These are phyloP conservation scores for Carassius auratus DNA, from an alignment of 2,113 vertebrate species.

Conservation along the genomic window DNA sequence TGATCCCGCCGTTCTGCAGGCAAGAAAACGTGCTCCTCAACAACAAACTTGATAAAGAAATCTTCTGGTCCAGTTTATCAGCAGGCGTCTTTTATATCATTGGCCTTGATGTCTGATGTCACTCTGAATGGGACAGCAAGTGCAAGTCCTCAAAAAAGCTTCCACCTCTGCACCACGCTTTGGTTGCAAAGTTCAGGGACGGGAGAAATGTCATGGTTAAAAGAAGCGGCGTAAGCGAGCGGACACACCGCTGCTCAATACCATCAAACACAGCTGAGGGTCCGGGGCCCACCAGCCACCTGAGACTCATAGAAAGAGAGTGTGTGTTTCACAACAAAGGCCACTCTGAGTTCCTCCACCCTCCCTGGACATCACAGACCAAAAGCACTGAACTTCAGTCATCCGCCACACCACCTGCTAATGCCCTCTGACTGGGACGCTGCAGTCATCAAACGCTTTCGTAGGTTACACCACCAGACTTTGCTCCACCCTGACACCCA, in stretches of 20 bases:
- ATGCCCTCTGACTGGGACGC: slow-evolving; percentile 36
- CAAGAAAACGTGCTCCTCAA: not conserved
- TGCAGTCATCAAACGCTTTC: slow-evolving; percentile 42
- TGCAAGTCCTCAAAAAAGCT: slow-evolving; percentile 32
- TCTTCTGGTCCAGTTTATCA: not conserved
- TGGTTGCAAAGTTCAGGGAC: slow-evolving; percentile 46
- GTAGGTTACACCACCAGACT: slow-evolving; percentile 33
- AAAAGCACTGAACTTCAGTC: slow-evolving; percentile 52
- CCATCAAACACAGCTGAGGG: slow-evolving; percentile 44
- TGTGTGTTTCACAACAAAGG: slow-evolving; percentile 47
- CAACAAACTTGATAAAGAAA: not conserved
- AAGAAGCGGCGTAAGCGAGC: slow-evolving; percentile 34
- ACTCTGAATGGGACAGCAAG: not conserved
- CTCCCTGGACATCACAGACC: slow-evolving; percentile 54
- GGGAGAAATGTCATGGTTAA: slow-evolving; percentile 56
- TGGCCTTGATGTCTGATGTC: slow-evolving; percentile 18
- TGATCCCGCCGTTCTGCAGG: not conserved
- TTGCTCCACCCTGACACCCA: slow-evolving; percentile 5
- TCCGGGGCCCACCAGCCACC: slow-evolving; percentile 1
- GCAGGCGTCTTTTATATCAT: not conserved
- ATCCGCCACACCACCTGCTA: slow-evolving; percentile 21
- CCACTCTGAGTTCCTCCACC: slow-evolving; percentile 17
- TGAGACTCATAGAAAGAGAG: slow-evolving; percentile 8
- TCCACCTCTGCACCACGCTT: slow-evolving; percentile 26
- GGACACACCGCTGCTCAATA: slow-evolving; percentile 36